Evolutionary conservation across 2,888 invertebrate genomes (phyloP).

Genomic region (Platypus cylindrus): DNA sequence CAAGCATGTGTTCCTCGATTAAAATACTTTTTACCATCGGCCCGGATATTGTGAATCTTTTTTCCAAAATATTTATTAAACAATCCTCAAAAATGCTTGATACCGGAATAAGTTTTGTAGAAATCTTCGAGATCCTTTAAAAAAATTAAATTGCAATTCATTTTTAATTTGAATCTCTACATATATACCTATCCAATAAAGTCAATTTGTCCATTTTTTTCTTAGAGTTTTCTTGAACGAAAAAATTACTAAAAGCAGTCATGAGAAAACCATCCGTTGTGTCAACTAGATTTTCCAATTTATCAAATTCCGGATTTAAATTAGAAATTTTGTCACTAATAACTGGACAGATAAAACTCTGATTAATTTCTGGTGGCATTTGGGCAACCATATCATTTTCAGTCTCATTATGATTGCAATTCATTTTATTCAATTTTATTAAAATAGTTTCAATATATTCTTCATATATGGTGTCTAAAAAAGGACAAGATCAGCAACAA

Average conservation of each 20-base stretch:
- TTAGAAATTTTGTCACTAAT: conserved; percentile 3
- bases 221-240: conserved; percentile 19
- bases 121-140: conserved; percentile 26
- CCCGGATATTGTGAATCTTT: conserved; percentile 29
- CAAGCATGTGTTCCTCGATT: conserved; percentile 26
- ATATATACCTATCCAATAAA: conserved; percentile 22
- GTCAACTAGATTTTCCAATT: conserved; percentile 28
- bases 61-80: conserved; percentile 24
- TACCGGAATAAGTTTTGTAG: conserved; percentile 26
- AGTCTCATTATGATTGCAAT: neutral
- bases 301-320: conserved; percentile 26
- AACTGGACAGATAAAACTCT: conserved; percentile 8
- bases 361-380: no score
- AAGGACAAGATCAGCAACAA: conserved; percentile 2
- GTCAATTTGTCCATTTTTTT: conserved; percentile 9
- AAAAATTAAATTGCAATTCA: no score
- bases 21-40: conserved; percentile 30
- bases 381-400: neutral
- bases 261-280: conserved; percentile 33
- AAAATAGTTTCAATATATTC: conserved; percentile 26
- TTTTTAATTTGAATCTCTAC: conserved; percentile 4
- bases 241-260: conserved; percentile 35
- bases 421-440: conserved; percentile 19
- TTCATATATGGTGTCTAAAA: conserved; percentile 29
- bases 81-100: conserved; percentile 26